Evolutionary conservation across 2,888 invertebrate species (phyloP), one percentile per base, ranked within the genome.

Genomic region (Tolmerus cingulatus): DNA sequence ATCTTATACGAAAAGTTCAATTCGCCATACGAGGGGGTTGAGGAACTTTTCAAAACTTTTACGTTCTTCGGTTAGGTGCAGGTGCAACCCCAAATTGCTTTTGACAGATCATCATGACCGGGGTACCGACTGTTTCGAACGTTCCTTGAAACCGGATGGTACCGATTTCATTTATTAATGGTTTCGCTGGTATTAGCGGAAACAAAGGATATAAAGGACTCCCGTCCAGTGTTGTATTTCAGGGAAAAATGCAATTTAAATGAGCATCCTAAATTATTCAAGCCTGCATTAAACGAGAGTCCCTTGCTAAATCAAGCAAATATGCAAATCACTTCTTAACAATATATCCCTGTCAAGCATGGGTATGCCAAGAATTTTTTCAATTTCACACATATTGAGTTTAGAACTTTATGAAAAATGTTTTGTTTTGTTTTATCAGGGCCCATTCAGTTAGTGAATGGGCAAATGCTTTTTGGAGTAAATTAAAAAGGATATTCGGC

Each of bases 321-420:
- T 89, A 89, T 89, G 89, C 89, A 89, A 89, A 89, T 89, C 89
- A 89, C 89, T 89, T 87, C 87, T 89, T 89, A 89, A 89, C 89
- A 89, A 89, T 89, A 89, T 89, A 89, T 89, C 89, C 88, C 87
- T 88, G 89, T 89, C 89, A 88, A 87, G 87, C 88, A 87, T 87
- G 87, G 87, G 87, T 89, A 89, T 89, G 89, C 88, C 86, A 82
- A 89, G 89, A 89, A 89, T 34, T 89, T 89, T 89, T 89, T 89
- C 89, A 89, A 89, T 89, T 89, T 89, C 89, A 89, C 89, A 89
- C 89, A 89, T 89, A 89, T 89, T 88, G 89, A 89, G 89, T 86
- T 86, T 86, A 86, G 40, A 86, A 78, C 55, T 86, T 78, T 86
- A 86, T 86, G n/a, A n/a, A 66, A 66, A 86, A 86, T 57, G n/a